Evolutionary conservation across 2,797 vertebrate species (phyloP).

Genomic region (Microhierax caerulescens): DNA sequence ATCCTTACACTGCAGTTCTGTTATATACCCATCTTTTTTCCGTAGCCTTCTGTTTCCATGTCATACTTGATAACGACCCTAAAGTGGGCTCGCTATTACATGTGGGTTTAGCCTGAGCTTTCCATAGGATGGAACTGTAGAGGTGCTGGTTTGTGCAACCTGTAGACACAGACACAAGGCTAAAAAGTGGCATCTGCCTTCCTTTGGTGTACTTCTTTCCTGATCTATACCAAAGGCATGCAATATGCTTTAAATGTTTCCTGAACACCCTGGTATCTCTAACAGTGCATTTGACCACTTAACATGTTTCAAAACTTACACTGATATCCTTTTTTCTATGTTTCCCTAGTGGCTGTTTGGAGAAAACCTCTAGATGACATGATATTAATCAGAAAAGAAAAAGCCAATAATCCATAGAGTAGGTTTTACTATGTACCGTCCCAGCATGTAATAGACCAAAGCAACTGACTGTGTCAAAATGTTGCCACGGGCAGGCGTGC

Average conservation of each 20-base stretch:
- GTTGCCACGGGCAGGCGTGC: not conserved
- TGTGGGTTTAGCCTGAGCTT: not conserved
- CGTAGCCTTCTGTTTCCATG: not conserved
- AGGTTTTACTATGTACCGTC: not conserved
- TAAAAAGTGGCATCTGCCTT: not conserved
- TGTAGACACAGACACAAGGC: not conserved
- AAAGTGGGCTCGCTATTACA: not conserved
- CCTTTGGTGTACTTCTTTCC: not conserved
- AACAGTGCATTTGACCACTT: not conserved
- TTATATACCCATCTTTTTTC: not conserved
- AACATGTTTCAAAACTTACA: not conserved
- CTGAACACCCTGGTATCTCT: not conserved
- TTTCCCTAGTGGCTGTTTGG: not conserved
- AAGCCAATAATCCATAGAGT: fast-evolving
- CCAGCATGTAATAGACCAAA: not conserved
- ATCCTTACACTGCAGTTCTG: not conserved
- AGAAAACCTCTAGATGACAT: not conserved
- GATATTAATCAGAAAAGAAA: not conserved
- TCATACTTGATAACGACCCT: not conserved
- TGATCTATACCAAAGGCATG: not conserved
- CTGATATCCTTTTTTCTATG: not conserved
- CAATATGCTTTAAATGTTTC: not conserved
- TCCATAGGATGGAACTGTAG: not conserved
- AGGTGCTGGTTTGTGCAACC: not conserved
- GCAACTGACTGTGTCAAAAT: not conserved